Evolutionary conservation across 2,113 vertebrate species (phyloP), one percentile per base, ranked within the genome.

Genomic region (Phaethon lepturus): DNA sequence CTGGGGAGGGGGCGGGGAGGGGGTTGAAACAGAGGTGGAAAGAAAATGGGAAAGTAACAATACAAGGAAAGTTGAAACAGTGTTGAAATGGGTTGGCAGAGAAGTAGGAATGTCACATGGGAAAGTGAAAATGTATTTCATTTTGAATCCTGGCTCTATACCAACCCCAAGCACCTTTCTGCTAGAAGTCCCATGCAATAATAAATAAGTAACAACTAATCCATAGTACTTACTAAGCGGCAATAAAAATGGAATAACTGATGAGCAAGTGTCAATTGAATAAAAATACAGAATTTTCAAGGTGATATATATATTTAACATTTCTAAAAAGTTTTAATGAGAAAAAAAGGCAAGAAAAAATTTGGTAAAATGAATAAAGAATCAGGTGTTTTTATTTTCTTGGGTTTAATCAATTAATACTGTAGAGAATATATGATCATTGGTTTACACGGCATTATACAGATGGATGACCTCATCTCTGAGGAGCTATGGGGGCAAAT

Each of bases 41-140:
- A 24, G 42, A 87, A 83, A 90, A 93, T 9, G 11, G 52, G 52
- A 80, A 91, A 77, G 29, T n/a, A 89, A 23, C 7, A 42, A 58
- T 6, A 42, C 17, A 44, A 74, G 22, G 18, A 28, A 90, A 84
- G 18, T 15, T 66, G 42, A 55, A 88, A 77, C 9, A 53, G 29
- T 11, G 10, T 15, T 67, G 68, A 63, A 81, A 71, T 22, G 44
- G 47, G 60, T 74, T 0, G 0, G 44, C 17, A 58, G 31, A 73
- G 33, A 80, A 79, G 71, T n/a, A 86, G 33, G 8, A 66, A 84
- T 28, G 23, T 66, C 63, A 86, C 45, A 14, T 0, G 8, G 13
- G 15, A 89, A 94, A 94, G 17, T 53, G n/a, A 91, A 91, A 74
- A 86, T 29, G 8, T 29, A 71, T 91, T 88, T 95, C 50, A 77